Evolutionary conservation across 2,797 vertebrate species (phyloP).

Genomic region (Paratrypauchen microcephalus): DNA sequence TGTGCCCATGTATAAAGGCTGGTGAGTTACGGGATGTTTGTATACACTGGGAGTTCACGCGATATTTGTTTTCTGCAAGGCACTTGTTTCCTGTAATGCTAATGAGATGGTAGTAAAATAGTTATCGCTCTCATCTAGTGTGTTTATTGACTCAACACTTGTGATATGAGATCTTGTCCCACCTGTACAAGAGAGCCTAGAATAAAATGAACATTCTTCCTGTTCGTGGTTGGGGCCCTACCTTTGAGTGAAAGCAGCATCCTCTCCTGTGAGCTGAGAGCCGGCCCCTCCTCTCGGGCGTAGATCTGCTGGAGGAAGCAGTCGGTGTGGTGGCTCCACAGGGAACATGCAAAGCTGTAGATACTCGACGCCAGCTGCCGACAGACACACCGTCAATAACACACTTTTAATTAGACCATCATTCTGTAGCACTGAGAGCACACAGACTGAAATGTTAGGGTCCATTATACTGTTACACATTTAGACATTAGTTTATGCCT

Average conservation of each 20-base stretch:
- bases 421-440: constrained; percentile 21
- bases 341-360: constrained; percentile 93
- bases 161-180: too few species aligned
- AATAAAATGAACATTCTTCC: background rate
- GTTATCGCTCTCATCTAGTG: too few species aligned
- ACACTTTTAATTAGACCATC: constrained; percentile 22
- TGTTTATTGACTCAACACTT: too few species aligned
- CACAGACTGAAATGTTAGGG: constrained; percentile 3
- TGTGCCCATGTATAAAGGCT: too few species aligned
- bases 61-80: too few species aligned
- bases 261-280: constrained; percentile 89
- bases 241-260: constrained; percentile 95
- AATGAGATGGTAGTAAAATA: too few species aligned
- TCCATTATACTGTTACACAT: background rate
- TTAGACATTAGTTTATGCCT: background rate
- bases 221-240: constrained; percentile 47
- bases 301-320: constrained; percentile 90
- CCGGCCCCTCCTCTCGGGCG: constrained; percentile 79
- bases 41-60: too few species aligned
- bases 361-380: constrained; percentile 92
- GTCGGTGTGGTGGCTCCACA: constrained; percentile 97
- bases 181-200: background rate
- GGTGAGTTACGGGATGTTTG: too few species aligned
- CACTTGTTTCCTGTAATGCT: too few species aligned
- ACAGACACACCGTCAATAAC: constrained; percentile 45